Base-by-base conservation (phyloP, 2,113 vertebrate species). In the Fregetta grallaria region DNA sequence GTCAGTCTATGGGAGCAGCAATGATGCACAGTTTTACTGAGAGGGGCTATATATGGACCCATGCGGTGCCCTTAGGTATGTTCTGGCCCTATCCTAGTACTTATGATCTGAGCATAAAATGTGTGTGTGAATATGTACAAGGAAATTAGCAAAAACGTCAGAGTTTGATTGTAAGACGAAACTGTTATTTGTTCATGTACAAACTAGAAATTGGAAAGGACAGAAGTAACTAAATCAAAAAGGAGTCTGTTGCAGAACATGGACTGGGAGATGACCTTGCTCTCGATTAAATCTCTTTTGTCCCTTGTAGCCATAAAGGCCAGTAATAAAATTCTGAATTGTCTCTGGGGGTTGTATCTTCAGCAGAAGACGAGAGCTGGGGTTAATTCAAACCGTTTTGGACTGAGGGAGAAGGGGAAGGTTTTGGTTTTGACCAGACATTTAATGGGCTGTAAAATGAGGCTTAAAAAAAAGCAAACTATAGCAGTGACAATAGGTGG, bases 401-500 rank as follows among this genome's bases (percentile, higher is more conserved):
- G 29, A 47, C 8, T 50, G 36, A 91, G 11, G 36, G 42, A 68
- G 44, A 71, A 77, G 8, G 10, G 12, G 7, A 87, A 68, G 17
- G 4, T 13, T 52, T 62, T 88, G 22, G 3, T 68, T 92, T 84
- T 72, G 32, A 68, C 16, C 11, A 34, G n/a, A 19, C 4, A 12
- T 34, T 74, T 62, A 25, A 77, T 11, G 9, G 45, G 11, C 25
- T 70, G 20, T 15, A 56, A 66, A 93, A 77, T 66, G 17, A 78
- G 13, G 49, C 36, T 91, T 58, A 63, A 49, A n/a, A 76, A 71
- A 92, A 38, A 88, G 36, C 10, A 68, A 65, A 87, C 5, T 11
- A 6, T 11, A 50, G 17, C 8, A 49, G 12, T 67, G 76, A 73
- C 96, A 93, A 15, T 93, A 97, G 97, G 47, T 97, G 97, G 97